These are phyloP conservation scores for Lobophora halterata DNA, from an alignment of 2,888 invertebrate species.

Conservation along the genomic window DNA sequence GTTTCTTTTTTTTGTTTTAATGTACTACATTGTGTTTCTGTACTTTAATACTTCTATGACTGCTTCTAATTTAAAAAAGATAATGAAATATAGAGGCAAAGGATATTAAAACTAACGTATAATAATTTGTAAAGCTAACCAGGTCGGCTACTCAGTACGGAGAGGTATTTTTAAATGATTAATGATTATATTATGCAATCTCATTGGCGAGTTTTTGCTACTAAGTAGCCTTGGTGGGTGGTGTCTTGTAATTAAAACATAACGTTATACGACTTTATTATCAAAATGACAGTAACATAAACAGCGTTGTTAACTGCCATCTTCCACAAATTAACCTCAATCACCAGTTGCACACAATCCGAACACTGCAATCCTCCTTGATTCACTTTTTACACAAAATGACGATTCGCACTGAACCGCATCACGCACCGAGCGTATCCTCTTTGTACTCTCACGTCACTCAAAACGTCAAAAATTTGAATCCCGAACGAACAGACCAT, in stretches of 20 bases:
- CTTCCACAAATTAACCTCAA: slow-evolving; percentile 30
- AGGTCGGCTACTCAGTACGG: too few species aligned
- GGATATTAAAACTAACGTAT: too few species aligned
- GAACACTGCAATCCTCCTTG: slow-evolving; percentile 60
- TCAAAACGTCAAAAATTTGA: slow-evolving; percentile 33
- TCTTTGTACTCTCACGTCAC: slow-evolving; percentile 35
- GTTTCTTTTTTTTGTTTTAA: too few species aligned
- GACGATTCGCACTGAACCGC: slow-evolving; percentile 26
- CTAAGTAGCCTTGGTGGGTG: too few species aligned
- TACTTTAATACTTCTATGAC: too few species aligned
- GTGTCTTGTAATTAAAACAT: not conserved
- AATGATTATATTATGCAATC: slow-evolving; percentile 1
- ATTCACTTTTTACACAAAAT: slow-evolving; percentile 51
- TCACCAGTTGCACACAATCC: slow-evolving; percentile 23
- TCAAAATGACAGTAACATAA: not conserved
- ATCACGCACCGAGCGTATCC: slow-evolving; percentile 22
- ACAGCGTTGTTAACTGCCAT: not conserved
- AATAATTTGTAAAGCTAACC: too few species aligned
- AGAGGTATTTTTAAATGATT: too few species aligned
- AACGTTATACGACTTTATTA: not conserved
- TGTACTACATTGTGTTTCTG: too few species aligned
- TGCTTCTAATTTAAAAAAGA: too few species aligned
- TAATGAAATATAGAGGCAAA: too few species aligned
- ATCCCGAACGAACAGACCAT: slow-evolving; percentile 32
- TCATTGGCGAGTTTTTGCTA: too few species aligned